Evolutionary conservation across 1,140 invertebrate species (phyloP).

Genomic region (Diuraphis noxia): DNA sequence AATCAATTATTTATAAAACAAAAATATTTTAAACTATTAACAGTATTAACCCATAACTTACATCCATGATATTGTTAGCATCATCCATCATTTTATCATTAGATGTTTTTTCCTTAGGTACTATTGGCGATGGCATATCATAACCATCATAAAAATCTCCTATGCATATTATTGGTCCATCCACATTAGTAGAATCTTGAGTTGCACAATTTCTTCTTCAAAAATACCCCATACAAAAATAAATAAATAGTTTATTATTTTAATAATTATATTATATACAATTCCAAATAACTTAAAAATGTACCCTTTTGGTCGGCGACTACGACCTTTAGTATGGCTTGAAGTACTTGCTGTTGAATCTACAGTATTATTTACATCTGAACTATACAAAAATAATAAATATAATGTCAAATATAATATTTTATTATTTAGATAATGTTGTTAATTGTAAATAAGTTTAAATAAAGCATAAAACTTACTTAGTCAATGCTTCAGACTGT

Average conservation of each 20-base stretch:
- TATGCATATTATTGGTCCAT: conserved; percentile 5
- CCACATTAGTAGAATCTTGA: background rate
- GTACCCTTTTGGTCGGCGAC: background rate
- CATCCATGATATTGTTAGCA: background rate
- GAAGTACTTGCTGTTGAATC: background rate
- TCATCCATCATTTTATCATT: background rate
- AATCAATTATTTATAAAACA: background rate
- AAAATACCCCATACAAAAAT: background rate
- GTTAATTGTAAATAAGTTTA: no score
- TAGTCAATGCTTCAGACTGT: no score
- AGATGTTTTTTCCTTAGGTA: no score
- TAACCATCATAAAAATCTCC: conserved; percentile 42
- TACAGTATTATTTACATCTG: background rate
- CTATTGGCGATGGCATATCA: background rate
- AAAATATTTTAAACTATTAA: background rate
- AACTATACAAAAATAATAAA: background rate
- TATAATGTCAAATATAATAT: no score
- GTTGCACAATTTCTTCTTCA: background rate
- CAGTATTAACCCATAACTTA: background rate
- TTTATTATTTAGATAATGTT: no score
- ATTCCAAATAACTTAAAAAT: background rate
- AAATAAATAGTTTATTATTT: background rate
- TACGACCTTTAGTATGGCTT: background rate
- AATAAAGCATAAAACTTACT: no score
- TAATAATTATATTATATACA: background rate